Percentiles rank a stretch among this genome's conserved stretches.
Evolutionary conservation across 2,888 invertebrate species (phyloP).

Genomic region (Lasius fuliginosus): DNA sequence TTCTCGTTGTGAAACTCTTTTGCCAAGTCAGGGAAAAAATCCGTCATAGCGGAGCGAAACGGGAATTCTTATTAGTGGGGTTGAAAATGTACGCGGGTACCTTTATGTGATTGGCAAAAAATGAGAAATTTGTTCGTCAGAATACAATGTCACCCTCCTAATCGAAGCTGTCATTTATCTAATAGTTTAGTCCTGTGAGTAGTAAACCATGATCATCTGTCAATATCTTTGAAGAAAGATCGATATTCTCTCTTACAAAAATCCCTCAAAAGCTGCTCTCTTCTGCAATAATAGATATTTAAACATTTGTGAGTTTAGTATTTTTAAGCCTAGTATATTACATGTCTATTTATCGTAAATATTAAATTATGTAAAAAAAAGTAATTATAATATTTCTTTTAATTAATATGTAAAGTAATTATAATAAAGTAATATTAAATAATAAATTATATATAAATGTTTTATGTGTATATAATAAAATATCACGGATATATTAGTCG

Average conservation of each 20-base stretch:
- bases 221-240: not conserved
- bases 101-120: slow-evolving; percentile 39
- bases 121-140: slow-evolving; percentile 15
- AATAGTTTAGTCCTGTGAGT: not conserved
- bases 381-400: too few species aligned
- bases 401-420: too few species aligned
- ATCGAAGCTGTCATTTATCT: slow-evolving; percentile 36
- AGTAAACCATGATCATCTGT: not conserved
- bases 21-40: slow-evolving; percentile 47
- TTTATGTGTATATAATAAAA: not conserved
- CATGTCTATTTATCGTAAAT: not conserved
- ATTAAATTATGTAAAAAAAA: too few species aligned
- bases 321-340: not conserved
- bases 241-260: not conserved
- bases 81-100: slow-evolving; percentile 14
- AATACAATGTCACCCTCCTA: slow-evolving; percentile 6
- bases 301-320: not conserved
- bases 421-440: not conserved
- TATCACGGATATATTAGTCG: slow-evolving; percentile 4
- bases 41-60: slow-evolving; percentile 30
- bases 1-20: slow-evolving; percentile 30
- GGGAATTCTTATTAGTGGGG: slow-evolving; percentile 47
- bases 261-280: not conserved
- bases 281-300: not conserved
- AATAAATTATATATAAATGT: not conserved